Conservation (phyloP, 2,888 invertebrate genomes). For the Tachina grossa region DNA sequence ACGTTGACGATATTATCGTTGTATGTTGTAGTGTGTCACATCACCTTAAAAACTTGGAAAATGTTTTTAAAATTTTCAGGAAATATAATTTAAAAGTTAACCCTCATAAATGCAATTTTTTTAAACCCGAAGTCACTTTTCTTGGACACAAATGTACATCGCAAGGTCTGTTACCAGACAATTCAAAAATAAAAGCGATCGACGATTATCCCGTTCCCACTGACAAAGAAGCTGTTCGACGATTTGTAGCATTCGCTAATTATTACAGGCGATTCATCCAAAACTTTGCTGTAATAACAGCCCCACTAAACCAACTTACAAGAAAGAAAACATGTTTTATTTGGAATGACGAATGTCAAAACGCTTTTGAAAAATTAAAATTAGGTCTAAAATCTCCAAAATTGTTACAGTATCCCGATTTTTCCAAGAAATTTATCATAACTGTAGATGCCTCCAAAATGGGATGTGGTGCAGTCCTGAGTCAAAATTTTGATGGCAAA, state of each 20-base stretch:
- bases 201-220: background rate
- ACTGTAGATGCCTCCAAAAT: slow-evolving; percentile 54
- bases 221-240: slow-evolving; percentile 14
- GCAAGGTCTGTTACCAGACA: slow-evolving; percentile 14
- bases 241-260: slow-evolving; percentile 18
- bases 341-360: slow-evolving; percentile 9
- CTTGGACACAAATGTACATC: slow-evolving; percentile 54
- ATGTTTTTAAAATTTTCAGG: slow-evolving; percentile 50
- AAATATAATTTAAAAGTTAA: slow-evolving; percentile 48
- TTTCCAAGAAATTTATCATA: slow-evolving; percentile 35
- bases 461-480: slow-evolving; percentile 18
- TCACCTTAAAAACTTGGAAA: slow-evolving; percentile 51
- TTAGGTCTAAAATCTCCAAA: slow-evolving; percentile 23
- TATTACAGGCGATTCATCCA: background rate
- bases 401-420: slow-evolving; percentile 27
- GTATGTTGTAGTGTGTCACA: slow-evolving; percentile 42
- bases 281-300: slow-evolving; percentile 6
- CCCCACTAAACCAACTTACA: background rate
- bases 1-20: slow-evolving; percentile 73
- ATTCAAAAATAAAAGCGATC: background rate
- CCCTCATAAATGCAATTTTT: slow-evolving; percentile 45
- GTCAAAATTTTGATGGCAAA: slow-evolving; percentile 2
- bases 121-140: slow-evolving; percentile 54
- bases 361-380: slow-evolving; percentile 26
- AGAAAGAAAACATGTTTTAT: slow-evolving; percentile 22